phyloP scores from a whole-genome alignment of 2,888 invertebrate genomes.

The Spatulosminthurus flaviceps region DNA sequence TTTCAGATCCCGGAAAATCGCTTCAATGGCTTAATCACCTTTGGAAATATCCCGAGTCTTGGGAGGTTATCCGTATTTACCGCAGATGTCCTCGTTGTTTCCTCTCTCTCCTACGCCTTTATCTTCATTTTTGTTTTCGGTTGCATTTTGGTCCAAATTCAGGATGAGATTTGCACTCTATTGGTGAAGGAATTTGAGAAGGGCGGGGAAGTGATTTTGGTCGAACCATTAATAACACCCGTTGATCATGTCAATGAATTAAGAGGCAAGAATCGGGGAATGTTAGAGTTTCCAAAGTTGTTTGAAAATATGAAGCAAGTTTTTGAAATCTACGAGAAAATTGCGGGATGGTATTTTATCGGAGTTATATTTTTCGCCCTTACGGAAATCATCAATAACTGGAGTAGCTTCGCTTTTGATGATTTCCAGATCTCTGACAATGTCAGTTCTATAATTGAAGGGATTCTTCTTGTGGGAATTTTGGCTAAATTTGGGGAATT shows the following conservation, averaged over 20 bases:
- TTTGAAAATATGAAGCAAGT: background rate
- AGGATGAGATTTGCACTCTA: background rate
- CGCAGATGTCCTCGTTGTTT: background rate
- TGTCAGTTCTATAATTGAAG: background rate
- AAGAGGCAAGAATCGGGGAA: too few relatives aligned
- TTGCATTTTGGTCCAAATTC: background rate
- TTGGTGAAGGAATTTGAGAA: background rate
- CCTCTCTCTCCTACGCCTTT: background rate
- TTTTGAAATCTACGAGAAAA: background rate
- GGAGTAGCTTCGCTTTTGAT: background rate
- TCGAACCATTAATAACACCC: background rate
- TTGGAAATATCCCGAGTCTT: background rate
- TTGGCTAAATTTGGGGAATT: background rate
- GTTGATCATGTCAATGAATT: too few relatives aligned
- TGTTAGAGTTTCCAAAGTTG: background rate
- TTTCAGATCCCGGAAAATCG: background rate
- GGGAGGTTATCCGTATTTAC: background rate
- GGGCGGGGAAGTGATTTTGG: background rate
- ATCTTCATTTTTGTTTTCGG: background rate
- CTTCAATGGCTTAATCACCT: background rate
- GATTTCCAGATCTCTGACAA: background rate
- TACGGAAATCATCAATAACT: background rate
- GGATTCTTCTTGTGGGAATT: background rate
- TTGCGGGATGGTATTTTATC: background rate
- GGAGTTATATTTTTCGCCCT: slow-evolving; percentile 10